phyloP scores from a whole-genome alignment of 2,888 invertebrate species.

The Uloborus plumipes region DNA sequence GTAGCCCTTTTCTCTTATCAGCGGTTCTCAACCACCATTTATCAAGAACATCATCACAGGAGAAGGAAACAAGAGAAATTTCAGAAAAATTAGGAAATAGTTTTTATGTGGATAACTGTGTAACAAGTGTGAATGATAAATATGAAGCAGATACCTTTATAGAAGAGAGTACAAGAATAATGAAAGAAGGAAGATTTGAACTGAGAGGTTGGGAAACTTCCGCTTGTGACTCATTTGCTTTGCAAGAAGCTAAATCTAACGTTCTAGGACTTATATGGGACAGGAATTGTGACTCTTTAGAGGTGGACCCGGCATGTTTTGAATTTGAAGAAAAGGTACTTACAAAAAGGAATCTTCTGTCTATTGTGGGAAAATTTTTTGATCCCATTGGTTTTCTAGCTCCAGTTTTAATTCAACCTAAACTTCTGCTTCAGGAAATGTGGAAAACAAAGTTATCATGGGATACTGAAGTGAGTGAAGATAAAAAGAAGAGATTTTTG shows the following conservation, averaged over 20 bases:
- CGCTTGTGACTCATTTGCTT: not conserved
- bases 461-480: not conserved
- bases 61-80: not conserved
- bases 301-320: not conserved
- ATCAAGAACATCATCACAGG: not conserved
- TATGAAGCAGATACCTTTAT: constrained; percentile 13
- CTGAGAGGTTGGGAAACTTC: constrained; percentile 18
- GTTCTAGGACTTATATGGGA: constrained; percentile 9
- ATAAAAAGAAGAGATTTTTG: not conserved
- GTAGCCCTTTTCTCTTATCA: constrained; percentile 12
- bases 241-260: not conserved
- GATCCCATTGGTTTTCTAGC: not conserved
- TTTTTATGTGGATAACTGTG: constrained; percentile 12
- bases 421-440: not conserved
- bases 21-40: constrained; percentile 3
- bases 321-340: constrained; percentile 10
- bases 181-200: constrained; percentile 22
- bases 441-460: not conserved
- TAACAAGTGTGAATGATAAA: constrained; percentile 4
- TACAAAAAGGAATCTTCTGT: constrained; percentile 17
- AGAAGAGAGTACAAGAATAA: constrained; percentile 10
- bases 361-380: not conserved
- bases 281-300: not conserved
- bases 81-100: not conserved
- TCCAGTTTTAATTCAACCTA: not conserved